phyloP scores from a whole-genome alignment of 2,888 invertebrate species.

The Zaprionus lineosus region DNA sequence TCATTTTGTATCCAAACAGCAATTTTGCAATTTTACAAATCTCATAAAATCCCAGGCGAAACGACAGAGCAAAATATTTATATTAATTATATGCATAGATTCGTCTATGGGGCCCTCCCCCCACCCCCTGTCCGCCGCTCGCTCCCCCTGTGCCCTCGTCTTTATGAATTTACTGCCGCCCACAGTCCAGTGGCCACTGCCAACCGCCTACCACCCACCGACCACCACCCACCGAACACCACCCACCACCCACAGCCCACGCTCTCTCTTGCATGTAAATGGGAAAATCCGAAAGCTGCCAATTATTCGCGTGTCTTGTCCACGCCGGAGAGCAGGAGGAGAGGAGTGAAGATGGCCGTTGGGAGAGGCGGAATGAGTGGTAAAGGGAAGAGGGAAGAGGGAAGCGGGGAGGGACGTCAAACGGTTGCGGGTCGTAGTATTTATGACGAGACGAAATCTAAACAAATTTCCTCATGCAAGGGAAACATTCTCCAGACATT shows the following conservation, averaged over 20 bases:
- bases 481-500: slow-evolving; percentile 72
- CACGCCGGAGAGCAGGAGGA: slow-evolving; percentile 15
- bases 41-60: slow-evolving; percentile 63
- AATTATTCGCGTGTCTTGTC: slow-evolving; percentile 34
- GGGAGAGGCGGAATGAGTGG: no score
- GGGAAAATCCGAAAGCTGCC: slow-evolving; percentile 26
- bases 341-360: no score
- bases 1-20: slow-evolving; percentile 54
- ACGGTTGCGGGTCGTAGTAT: slow-evolving; percentile 24
- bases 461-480: slow-evolving; percentile 59
- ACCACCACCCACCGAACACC: no score
- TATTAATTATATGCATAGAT: slow-evolving; percentile 67
- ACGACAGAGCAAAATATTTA: slow-evolving; percentile 64
- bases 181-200: no score
- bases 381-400: no score
- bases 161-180: no score
- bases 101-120: slow-evolving; percentile 29
- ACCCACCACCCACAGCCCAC: no score
- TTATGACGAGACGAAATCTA: slow-evolving; percentile 61
- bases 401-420: slow-evolving; percentile 14
- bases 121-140: not conserved
- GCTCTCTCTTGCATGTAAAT: slow-evolving; percentile 18
- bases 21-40: slow-evolving; percentile 58
- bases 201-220: no score
- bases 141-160: not conserved